Evolutionary conservation across 2,797 vertebrate species (phyloP).

Genomic region (Rhincodon typus): DNA sequence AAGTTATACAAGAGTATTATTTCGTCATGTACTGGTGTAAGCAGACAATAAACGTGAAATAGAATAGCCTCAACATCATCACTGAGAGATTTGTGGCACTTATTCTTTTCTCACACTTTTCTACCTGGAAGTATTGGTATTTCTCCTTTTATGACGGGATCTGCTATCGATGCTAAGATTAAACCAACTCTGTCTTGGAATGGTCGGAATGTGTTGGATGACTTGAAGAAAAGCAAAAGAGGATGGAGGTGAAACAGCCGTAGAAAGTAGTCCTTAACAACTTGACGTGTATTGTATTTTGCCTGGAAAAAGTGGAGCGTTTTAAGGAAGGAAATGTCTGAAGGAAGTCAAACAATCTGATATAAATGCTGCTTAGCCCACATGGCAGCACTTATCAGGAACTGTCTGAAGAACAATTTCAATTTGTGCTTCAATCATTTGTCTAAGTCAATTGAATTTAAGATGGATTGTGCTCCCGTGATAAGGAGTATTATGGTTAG

Average conservation of each 20-base stretch:
- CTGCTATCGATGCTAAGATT: background rate
- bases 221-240: conserved; percentile 20
- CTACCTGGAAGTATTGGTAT: background rate
- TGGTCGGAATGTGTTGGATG: background rate
- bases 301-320: background rate
- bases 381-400: background rate
- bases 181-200: background rate
- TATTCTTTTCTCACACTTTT: background rate
- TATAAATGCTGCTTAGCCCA: background rate
- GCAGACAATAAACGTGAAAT: background rate
- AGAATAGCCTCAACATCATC: background rate
- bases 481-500: too few relatives aligned
- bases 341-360: background rate
- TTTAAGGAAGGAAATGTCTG: background rate
- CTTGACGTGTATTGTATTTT: background rate
- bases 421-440: background rate
- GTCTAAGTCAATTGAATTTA: background rate
- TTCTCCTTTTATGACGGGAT: background rate
- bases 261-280: background rate
- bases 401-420: background rate
- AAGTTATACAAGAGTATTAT: background rate
- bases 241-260: background rate
- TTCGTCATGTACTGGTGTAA: background rate
- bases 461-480: background rate
- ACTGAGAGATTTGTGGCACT: background rate